Conservation (phyloP, 2,797 vertebrate genomes). For the Cynopterus sphinx region DNA sequence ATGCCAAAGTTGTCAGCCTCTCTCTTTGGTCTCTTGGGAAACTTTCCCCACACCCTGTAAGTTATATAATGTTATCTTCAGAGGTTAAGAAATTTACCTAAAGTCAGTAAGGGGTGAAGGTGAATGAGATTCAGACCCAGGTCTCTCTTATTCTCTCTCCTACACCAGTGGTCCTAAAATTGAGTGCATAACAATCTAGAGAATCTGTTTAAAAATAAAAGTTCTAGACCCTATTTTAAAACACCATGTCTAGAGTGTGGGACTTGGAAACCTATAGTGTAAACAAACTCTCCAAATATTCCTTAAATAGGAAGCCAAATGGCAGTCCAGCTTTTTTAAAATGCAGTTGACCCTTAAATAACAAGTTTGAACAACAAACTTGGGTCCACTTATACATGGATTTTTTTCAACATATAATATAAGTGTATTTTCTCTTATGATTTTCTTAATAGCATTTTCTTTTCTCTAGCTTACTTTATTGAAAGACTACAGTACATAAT, state of each 20-base stretch:
- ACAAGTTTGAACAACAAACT: neutral
- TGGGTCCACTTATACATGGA: neutral
- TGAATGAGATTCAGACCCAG: neutral
- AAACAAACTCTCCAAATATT: constrained; percentile 19
- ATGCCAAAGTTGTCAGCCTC: neutral
- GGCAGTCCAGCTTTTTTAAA: constrained; percentile 20
- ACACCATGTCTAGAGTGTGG: neutral
- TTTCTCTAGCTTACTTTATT: neutral
- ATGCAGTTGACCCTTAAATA: neutral
- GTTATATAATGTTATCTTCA: neutral
- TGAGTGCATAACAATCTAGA: neutral
- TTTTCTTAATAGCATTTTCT: neutral
- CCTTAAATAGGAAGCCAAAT: constrained; percentile 37
- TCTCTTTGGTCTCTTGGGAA: neutral
- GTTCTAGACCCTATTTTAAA: constrained; percentile 6
- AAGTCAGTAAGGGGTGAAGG: neutral
- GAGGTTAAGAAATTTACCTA: neutral
- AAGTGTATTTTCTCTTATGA: neutral
- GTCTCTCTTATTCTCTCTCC: neutral
- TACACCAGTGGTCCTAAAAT: neutral
- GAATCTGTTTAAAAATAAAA: constrained; percentile 26
- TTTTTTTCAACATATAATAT: neutral
- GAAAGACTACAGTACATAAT: neutral
- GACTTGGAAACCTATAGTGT: neutral
- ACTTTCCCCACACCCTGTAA: neutral